Base-by-base conservation (phyloP, 2,113 vertebrate genomes). In the Clarias batrachus region DNA sequence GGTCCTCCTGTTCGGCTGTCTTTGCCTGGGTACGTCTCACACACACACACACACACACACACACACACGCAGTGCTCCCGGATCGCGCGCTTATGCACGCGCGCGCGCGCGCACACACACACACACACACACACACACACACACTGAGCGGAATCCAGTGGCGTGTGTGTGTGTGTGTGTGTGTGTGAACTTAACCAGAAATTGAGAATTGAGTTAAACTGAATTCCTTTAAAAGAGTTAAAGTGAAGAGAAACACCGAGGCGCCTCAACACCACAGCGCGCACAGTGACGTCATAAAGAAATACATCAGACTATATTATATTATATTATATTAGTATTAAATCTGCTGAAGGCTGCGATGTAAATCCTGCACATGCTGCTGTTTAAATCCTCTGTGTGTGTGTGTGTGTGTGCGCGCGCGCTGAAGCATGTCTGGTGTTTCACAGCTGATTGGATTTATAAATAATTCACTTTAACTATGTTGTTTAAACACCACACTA, bases 41-140 rank as follows among this genome's bases (percentile, higher is more conserved):
- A 41, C 65, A 54, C 82, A 52, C 82, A 56, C 62, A 81, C 78
- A 62, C 78, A 56, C 62, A 81, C 78, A 62, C 78, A 59, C 54
- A 33, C 48, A 27, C 52, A 56, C 54, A 37, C 52, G 57, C 78
- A 16, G 48, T 48, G 48, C 48, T 48, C 48, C 48, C 48, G 48
- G 41, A 77, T 48, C 48, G 48, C 48, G 48, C 48, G 48, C 41
- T 48, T 48, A 5, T 48, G 41, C 33, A 25, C 30, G 30, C 30
- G 30, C 73, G 52, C 37, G 52, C 71, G 21, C 74, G 13, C 52
- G 17, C 57, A 60, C 79, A 81, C 57, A 81, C 79, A 62, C 30
- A 25, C 30, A 41, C 57, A 41, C 59, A 48, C 30, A 62, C 81
- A 63, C 30, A 63, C 27, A 63, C 79, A 81, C 30, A 33, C 54